phyloP scores from a whole-genome alignment of 2,888 invertebrate genomes.

The Ctena decussata region DNA sequence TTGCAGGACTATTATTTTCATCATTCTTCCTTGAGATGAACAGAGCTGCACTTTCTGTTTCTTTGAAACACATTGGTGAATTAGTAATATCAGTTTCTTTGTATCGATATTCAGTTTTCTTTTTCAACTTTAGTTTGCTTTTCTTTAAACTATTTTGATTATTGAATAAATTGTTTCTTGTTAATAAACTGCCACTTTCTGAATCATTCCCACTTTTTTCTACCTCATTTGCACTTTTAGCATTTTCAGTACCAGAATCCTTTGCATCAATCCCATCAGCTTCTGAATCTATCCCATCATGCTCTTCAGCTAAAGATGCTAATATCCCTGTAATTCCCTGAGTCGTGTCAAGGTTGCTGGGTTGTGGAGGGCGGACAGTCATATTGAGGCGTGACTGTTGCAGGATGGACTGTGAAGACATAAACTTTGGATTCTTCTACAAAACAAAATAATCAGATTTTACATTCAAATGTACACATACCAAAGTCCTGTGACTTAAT shows the following conservation, averaged over 20 bases:
- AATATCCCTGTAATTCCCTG: background rate
- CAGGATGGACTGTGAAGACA: background rate
- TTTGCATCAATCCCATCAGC: background rate
- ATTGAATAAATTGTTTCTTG: background rate
- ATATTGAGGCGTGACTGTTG: background rate
- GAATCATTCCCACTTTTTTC: background rate
- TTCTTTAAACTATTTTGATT: background rate
- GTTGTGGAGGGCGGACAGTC: background rate
- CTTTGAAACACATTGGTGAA: background rate
- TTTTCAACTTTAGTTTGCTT: background rate
- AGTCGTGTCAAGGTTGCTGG: background rate
- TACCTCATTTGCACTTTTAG: background rate
- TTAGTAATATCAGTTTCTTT: background rate
- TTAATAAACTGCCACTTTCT: background rate
- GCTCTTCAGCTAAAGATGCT: background rate
- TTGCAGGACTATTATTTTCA: no score
- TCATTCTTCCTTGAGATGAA: no score
- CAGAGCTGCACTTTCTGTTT: background rate
- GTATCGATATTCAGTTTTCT: background rate
- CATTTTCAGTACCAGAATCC: background rate
- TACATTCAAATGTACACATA: no score
- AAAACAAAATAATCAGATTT: no score
- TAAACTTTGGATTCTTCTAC: background rate
- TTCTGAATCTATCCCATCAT: background rate
- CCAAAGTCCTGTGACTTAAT: no score